A percentile compares a stretch with the other conserved stretches of the same genome.
Conservation (phyloP, 2,888 invertebrate species). For the Pristionchus japonicus region DNA sequence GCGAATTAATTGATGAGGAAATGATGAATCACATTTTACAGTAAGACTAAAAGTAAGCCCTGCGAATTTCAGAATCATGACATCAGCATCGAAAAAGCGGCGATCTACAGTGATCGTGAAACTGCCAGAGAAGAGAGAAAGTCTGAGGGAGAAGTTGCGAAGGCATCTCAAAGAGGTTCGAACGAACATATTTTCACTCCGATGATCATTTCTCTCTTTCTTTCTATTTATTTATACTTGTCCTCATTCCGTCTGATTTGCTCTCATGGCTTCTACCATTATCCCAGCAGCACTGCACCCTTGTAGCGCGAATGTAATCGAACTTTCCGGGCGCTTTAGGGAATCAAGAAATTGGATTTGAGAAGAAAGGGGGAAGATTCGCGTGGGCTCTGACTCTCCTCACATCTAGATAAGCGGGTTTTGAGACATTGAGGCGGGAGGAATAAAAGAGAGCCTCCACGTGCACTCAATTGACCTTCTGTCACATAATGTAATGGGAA, state of each 20-base stretch:
- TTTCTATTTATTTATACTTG: not conserved
- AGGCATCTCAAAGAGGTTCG: slow-evolving; percentile 21
- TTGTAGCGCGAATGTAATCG: slow-evolving; percentile 3
- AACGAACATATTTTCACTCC: too few species aligned
- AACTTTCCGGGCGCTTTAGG: not conserved
- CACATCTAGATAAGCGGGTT: slow-evolving; percentile 8
- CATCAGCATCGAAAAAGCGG: not conserved
- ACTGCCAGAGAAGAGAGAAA: slow-evolving; percentile 9
- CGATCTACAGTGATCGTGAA: slow-evolving; percentile 11
- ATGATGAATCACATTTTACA: not conserved
- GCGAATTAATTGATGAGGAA: not conserved
- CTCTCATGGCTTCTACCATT: not conserved
- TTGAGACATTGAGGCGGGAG: not conserved
- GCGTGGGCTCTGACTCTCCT: not conserved
- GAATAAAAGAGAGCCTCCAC: not conserved
- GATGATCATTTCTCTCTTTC: not conserved
- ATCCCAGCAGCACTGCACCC: not conserved
- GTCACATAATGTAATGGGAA: too few species aligned
- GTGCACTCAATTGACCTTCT: too few species aligned
- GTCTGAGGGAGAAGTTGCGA: slow-evolving; percentile 10
- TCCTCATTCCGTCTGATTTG: not conserved
- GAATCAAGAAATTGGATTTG: not conserved
- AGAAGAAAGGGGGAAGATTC: not conserved
- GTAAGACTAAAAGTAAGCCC: too few species aligned
- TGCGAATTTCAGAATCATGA: not conserved